A percentile compares a stretch with the other conserved stretches of the same genome.
Conservation (phyloP, 1,140 invertebrate genomes). For the Zophobas morio region DNA sequence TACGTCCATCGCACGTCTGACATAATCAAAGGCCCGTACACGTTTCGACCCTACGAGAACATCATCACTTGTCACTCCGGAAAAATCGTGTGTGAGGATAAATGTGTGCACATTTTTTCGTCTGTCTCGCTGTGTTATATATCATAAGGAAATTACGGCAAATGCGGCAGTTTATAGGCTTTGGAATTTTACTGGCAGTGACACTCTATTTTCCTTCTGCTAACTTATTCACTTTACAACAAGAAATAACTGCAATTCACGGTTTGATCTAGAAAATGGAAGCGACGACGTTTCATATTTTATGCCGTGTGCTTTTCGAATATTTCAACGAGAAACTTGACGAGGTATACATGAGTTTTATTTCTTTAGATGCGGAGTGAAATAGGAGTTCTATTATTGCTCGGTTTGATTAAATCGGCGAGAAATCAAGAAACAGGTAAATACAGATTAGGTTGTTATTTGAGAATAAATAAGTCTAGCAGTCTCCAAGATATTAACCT, state of each 20-base stretch:
- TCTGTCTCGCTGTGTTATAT: conserved; percentile 26
- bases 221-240: conserved; percentile 43
- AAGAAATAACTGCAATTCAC: conserved; percentile 43
- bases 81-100: neutral
- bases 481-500: neutral
- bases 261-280: conserved; percentile 42
- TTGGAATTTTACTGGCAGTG: conserved; percentile 39
- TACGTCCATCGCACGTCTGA: neutral
- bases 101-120: neutral
- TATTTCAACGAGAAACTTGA: conserved; percentile 27
- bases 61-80: neutral
- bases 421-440: neutral
- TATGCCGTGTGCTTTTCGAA: conserved; percentile 35
- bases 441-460: neutral
- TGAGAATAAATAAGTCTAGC: neutral
- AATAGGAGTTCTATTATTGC: neutral
- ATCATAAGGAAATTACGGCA: conserved; percentile 27
- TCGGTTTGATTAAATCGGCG: neutral
- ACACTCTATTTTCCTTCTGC: conserved; percentile 42
- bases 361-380: neutral
- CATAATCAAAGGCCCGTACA: neutral
- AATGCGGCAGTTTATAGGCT: conserved; percentile 18
- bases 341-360: conserved; percentile 3
- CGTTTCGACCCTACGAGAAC: conserved; percentile 1
- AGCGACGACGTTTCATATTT: conserved; percentile 42